Conservation (phyloP, 2,888 invertebrate genomes). For the Nephrotoma flavescens region DNA sequence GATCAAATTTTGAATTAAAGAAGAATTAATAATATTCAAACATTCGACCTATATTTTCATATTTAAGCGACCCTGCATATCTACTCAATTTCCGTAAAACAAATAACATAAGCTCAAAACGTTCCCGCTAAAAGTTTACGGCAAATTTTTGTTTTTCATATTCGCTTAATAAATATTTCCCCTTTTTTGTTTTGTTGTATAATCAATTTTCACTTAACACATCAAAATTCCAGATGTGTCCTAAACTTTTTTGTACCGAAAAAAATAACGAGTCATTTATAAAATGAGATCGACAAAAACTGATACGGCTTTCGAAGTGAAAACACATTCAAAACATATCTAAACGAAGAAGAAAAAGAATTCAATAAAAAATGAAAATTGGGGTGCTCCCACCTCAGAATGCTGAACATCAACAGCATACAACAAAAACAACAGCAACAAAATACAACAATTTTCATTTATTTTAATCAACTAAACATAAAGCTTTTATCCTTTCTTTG, state of each 20-base stretch:
- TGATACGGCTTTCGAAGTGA: background rate
- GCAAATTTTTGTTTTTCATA: background rate
- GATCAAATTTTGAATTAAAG: too few relatives aligned
- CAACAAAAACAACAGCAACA: background rate
- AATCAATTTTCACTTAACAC: background rate
- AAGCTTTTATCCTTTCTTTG: background rate
- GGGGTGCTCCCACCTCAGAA: background rate
- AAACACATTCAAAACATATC: background rate
- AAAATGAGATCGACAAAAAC: background rate
- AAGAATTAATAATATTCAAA: too few relatives aligned
- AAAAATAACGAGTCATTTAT: background rate
- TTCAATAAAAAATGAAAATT: background rate
- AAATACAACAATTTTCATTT: background rate
- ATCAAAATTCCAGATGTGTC: background rate
- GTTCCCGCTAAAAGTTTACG: background rate
- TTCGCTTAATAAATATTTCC: background rate
- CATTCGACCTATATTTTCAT: too few relatives aligned
- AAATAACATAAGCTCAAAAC: background rate
- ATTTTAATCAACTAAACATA: background rate
- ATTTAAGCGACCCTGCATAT: too few relatives aligned
- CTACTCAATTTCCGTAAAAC: too few relatives aligned
- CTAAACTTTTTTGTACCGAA: background rate
- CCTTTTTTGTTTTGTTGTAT: background rate
- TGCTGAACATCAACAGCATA: background rate
- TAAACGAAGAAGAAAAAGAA: background rate